phyloP scores from a whole-genome alignment of 2,113 vertebrate genomes.

The Zosterops hypoxanthus region DNA sequence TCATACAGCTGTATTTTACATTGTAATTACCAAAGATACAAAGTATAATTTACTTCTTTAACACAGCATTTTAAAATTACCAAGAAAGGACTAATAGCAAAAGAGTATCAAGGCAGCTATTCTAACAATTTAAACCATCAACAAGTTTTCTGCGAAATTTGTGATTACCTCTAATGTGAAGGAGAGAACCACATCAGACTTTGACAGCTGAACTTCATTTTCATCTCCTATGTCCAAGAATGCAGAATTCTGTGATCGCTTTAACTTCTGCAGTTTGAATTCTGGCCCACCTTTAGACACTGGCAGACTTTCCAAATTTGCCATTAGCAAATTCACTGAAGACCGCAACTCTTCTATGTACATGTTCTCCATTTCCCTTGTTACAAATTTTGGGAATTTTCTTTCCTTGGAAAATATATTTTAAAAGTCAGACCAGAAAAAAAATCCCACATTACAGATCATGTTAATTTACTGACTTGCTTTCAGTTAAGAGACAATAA shows the following conservation, averaged over 20 bases:
- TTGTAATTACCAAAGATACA: background rate
- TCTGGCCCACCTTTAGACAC: conserved; percentile 94
- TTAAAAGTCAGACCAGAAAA: background rate
- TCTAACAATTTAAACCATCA: background rate
- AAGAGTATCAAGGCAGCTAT: background rate
- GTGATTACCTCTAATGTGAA: conserved; percentile 91
- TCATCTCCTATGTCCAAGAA: conserved; percentile 96
- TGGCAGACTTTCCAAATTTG: conserved; percentile 96
- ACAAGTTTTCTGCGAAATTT: background rate
- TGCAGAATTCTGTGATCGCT: conserved; percentile 89
- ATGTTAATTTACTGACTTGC: background rate
- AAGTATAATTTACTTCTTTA: background rate
- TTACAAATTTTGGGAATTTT: conserved; percentile 83
- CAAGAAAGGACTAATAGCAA: background rate
- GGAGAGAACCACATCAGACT: conserved; percentile 91
- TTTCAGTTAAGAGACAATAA: background rate
- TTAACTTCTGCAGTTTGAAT: conserved; percentile 92
- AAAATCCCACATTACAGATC: background rate
- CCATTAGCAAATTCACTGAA: conserved; percentile 93
- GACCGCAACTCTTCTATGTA: conserved; percentile 92
- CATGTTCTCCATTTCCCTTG: conserved; percentile 90
- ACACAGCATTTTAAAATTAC: background rate
- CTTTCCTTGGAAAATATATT: conserved; percentile 80
- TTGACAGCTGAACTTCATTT: conserved; percentile 88
- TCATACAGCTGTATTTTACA: background rate